phyloP scores from a whole-genome alignment of 2,797 vertebrate genomes.

The Apogon talboti region DNA sequence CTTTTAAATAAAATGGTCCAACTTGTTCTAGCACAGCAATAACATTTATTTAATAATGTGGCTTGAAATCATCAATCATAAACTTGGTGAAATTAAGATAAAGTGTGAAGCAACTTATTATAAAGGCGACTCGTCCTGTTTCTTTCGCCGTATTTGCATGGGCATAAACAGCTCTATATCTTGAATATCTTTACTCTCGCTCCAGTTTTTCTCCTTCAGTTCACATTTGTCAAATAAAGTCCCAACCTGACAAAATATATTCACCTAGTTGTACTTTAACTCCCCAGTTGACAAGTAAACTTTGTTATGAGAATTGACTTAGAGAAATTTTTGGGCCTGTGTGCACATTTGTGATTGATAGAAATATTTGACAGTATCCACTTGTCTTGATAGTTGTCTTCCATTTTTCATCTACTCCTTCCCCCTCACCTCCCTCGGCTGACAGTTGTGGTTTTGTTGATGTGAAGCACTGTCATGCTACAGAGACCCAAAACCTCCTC shows the following conservation, averaged over 20 bases:
- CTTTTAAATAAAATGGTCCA: background rate
- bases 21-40: background rate
- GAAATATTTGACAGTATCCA: conserved; percentile 43
- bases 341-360: conserved; percentile 12
- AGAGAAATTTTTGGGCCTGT: conserved; percentile 21
- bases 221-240: conserved; percentile 32
- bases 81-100: too few species aligned
- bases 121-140: background rate
- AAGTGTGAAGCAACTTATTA: too few species aligned
- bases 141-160: background rate
- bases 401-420: conserved; percentile 54
- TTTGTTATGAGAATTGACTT: conserved; percentile 37
- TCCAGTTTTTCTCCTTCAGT: background rate
- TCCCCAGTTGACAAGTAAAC: conserved; percentile 48
- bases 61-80: too few species aligned
- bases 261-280: conserved; percentile 24
- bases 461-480: conserved; percentile 55
- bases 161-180: conserved; percentile 4
- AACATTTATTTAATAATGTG: too few species aligned
- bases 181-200: background rate
- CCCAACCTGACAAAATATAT: conserved; percentile 31
- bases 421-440: conserved; percentile 48
- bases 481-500: conserved; percentile 45
- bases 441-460: conserved; percentile 65
- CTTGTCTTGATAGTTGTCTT: conserved; percentile 60